These are phyloP conservation scores for Chelon labrosus DNA, from an alignment of 2,797 vertebrate genomes.

Conservation along the genomic window DNA sequence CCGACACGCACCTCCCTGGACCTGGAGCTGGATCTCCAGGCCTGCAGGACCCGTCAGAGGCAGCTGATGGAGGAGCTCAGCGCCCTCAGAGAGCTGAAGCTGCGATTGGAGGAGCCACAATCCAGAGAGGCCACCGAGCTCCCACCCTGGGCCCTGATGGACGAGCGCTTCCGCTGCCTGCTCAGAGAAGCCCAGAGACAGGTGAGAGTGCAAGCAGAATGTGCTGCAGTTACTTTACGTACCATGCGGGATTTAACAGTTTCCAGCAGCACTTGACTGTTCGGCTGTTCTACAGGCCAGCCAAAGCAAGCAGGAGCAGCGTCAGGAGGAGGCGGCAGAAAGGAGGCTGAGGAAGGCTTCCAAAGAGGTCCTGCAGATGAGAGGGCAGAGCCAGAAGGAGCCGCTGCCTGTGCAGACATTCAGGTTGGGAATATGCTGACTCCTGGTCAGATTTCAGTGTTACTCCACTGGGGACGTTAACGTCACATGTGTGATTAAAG, in stretches of 20 bases:
- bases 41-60: constrained; percentile 94
- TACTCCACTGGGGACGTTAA: neutral
- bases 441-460: neutral
- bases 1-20: constrained; percentile 97
- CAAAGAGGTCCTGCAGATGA: constrained; percentile 95
- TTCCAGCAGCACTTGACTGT: neutral
- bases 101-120: constrained; percentile 93
- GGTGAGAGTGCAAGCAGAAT: constrained; percentile 73
- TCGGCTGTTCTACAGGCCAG: constrained; percentile 83
- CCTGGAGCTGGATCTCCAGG: constrained; percentile 99
- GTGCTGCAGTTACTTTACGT: fast-evolving
- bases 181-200: constrained; percentile 96
- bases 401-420: constrained; percentile 97
- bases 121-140: constrained; percentile 87
- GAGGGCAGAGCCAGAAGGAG: constrained; percentile 95
- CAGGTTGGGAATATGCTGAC: constrained; percentile 81
- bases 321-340: constrained; percentile 95
- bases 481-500: neutral
- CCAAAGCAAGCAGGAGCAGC: constrained; percentile 95
- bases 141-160: constrained; percentile 93
- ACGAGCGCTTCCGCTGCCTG: constrained; percentile 92
- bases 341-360: constrained; percentile 96
- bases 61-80: constrained; percentile 96
- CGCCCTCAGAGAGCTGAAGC: constrained; percentile 91
- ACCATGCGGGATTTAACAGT: fast-evolving